Evolutionary conservation across 2,113 vertebrate species (phyloP).

Genomic region (Paramormyrops kingsleyae): DNA sequence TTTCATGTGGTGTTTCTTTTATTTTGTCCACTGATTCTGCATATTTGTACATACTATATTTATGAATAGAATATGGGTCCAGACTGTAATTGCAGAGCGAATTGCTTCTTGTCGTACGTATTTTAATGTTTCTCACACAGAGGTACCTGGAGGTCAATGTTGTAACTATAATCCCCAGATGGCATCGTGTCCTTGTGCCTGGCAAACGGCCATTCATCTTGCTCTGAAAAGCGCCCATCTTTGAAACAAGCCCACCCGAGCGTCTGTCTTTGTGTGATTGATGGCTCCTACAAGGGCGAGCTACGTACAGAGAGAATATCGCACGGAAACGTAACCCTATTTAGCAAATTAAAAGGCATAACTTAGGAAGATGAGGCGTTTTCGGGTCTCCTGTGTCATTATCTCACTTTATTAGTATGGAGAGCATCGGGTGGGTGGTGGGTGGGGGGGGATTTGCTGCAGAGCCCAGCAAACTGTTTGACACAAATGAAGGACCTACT

Average conservation of each 20-base stretch:
- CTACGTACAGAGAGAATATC: not conserved
- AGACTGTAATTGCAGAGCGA: not conserved
- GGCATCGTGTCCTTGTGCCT: not conserved
- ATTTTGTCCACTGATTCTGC: not conserved
- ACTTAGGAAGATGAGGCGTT: not conserved
- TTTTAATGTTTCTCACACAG: not conserved
- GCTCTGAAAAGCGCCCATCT: not conserved
- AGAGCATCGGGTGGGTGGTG: not conserved
- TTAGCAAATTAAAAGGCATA: conserved; percentile 22
- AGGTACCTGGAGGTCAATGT: not conserved
- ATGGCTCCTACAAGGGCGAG: not conserved
- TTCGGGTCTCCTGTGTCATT: conserved; percentile 7
- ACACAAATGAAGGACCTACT: conserved; percentile 20
- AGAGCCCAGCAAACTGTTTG: not conserved
- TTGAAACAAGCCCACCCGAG: not conserved
- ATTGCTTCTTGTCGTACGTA: not conserved
- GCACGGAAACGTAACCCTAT: conserved; percentile 12
- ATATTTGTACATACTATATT: not conserved
- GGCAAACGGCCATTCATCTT: not conserved
- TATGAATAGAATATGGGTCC: not conserved
- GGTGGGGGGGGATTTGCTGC: not conserved
- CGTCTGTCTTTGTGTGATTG: not conserved
- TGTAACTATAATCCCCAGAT: not conserved
- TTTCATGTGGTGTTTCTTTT: not conserved
- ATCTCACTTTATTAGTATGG: not conserved